Conservation (phyloP, 2,113 vertebrate genomes). For the Sinocyclocheilus grahami region DNA sequence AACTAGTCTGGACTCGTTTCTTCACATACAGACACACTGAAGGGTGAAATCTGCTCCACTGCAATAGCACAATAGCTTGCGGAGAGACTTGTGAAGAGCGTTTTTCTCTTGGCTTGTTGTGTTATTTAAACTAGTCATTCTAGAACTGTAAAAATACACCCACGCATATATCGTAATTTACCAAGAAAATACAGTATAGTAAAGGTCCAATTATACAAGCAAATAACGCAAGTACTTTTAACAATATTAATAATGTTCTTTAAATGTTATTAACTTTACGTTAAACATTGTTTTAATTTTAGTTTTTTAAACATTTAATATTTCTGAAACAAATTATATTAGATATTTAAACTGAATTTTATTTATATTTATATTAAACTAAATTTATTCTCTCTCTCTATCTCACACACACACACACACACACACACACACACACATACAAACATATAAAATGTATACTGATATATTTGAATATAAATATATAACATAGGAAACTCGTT, state of each 20-base stretch:
- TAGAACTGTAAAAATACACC: neutral
- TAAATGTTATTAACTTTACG: neutral
- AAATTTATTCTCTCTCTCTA: too few species aligned
- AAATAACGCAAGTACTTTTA: neutral
- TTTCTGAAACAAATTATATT: too few species aligned
- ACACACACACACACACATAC: too few species aligned
- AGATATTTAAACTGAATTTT: too few species aligned
- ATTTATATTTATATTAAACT: too few species aligned
- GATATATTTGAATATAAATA: too few species aligned
- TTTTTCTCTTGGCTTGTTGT: neutral
- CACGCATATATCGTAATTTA: neutral
- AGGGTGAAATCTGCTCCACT: neutral
- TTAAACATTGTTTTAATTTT: neutral
- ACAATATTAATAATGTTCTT: too few species aligned
- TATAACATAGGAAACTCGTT: too few species aligned
- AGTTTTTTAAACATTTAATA: neutral
- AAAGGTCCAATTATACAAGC: neutral
- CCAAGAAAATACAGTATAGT: neutral
- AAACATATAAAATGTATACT: too few species aligned
- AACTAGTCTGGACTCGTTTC: conserved; percentile 17
- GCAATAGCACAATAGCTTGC: neutral
- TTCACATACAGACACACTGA: neutral
- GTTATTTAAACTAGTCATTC: conserved; percentile 1
- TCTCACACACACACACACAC: too few species aligned
- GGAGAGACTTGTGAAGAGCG: neutral